Evolutionary conservation across 2,888 invertebrate genomes (phyloP).

Genomic region (Microctonus hyperodae): DNA sequence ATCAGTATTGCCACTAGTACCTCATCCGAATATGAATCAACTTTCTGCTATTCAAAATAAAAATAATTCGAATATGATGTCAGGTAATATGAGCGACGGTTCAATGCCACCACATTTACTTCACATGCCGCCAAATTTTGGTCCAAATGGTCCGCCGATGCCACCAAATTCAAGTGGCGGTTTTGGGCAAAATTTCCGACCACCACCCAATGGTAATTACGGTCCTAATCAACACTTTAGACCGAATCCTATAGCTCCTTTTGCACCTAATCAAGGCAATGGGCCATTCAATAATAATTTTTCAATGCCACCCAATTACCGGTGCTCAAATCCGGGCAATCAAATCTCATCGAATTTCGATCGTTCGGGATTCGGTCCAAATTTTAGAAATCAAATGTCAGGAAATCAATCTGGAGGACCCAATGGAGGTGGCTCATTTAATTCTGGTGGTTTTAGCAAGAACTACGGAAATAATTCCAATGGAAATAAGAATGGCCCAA

Average conservation of each 20-base stretch:
- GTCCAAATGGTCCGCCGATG: constrained; percentile 55
- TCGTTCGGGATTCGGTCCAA: constrained; percentile 53
- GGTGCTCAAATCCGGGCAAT: constrained; percentile 50
- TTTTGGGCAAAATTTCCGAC: constrained; percentile 48
- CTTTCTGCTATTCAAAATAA: constrained; percentile 45
- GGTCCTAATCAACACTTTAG: constrained; percentile 55
- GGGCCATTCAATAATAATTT: constrained; percentile 50
- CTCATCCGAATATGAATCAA: constrained; percentile 46
- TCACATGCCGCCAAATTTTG: constrained; percentile 56
- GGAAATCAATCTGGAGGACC: constrained; percentile 43
- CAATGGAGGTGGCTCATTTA: constrained; percentile 36
- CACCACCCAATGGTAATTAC: constrained; percentile 56
- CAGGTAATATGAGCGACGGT: constrained; percentile 45
- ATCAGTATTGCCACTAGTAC: constrained; percentile 46
- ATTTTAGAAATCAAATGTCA: constrained; percentile 51
- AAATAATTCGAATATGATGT: constrained; percentile 35
- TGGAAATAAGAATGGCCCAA: constrained; percentile 48
- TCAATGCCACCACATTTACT: constrained; percentile 52
- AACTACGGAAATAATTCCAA: constrained; percentile 44
- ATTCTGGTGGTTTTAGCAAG: constrained; percentile 38
- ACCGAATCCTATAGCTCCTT: constrained; percentile 52
- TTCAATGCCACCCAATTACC: constrained; percentile 54
- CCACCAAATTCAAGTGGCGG: constrained; percentile 47
- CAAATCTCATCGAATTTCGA: constrained; percentile 53
- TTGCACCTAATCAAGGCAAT: constrained; percentile 46